phyloP scores from a whole-genome alignment of 2,113 vertebrate genomes.

The Sturnus vulgaris region DNA sequence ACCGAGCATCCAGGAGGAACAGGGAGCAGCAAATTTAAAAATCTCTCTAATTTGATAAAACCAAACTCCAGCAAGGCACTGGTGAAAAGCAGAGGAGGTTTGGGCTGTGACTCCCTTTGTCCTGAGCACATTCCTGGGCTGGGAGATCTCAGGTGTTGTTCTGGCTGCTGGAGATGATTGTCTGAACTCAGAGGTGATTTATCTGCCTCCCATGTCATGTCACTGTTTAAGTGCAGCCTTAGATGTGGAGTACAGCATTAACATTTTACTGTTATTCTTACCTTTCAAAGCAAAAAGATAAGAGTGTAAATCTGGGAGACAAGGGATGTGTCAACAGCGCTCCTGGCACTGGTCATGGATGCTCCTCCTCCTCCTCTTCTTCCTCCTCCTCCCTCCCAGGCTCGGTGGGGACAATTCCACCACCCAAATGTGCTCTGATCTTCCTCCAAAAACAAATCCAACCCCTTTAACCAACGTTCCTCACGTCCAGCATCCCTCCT shows the following conservation, averaged over 20 bases:
- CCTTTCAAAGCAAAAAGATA: constrained; percentile 47
- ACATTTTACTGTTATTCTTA: constrained; percentile 56
- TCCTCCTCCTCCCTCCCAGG: neutral
- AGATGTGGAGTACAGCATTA: constrained; percentile 17
- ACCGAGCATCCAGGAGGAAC: fast-evolving
- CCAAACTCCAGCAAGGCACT: fast-evolving
- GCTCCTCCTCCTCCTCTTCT: neutral
- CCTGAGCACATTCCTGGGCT: neutral
- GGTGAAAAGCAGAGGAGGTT: neutral
- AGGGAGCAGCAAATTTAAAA: neutral
- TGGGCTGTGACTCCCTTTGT: neutral
- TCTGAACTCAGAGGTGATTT: neutral
- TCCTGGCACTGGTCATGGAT: neutral
- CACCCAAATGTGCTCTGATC: neutral
- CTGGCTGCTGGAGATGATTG: neutral
- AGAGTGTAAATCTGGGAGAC: constrained; percentile 47
- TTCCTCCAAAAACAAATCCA: neutral
- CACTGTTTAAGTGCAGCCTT: constrained; percentile 9
- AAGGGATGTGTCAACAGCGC: neutral
- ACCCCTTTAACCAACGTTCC: fast-evolving
- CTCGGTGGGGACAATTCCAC: neutral
- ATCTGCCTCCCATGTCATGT: constrained; percentile 26
- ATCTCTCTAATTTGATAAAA: fast-evolving
- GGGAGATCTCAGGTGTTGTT: neutral
- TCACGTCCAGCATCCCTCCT: fast-evolving